phyloP scores from a whole-genome alignment of 2,888 invertebrate genomes.

The Drosophila fulvimacula region DNA sequence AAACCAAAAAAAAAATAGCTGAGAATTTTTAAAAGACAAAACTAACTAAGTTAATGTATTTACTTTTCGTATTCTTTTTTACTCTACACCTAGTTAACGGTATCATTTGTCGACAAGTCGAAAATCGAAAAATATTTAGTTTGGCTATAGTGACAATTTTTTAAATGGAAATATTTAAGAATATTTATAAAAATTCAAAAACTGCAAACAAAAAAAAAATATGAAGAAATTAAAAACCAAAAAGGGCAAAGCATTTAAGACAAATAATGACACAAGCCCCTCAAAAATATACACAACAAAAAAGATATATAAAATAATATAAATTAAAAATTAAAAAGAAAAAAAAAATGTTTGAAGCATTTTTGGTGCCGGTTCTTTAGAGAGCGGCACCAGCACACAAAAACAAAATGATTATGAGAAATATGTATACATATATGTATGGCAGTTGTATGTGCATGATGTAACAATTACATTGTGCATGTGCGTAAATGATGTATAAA shows the following conservation, averaged over 20 bases:
- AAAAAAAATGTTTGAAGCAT: slow-evolving; percentile 75
- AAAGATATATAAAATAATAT: slow-evolving; percentile 7
- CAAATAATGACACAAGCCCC: slow-evolving; percentile 66
- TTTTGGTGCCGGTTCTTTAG: slow-evolving; percentile 71
- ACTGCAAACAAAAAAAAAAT: slow-evolving; percentile 29
- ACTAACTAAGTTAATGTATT: slow-evolving; percentile 53
- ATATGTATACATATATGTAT: slow-evolving; percentile 50
- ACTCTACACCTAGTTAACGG: slow-evolving; percentile 68
- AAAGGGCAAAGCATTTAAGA: slow-evolving; percentile 74
- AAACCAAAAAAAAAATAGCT: slow-evolving; percentile 38
- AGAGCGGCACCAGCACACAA: slow-evolving; percentile 69
- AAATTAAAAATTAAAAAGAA: slow-evolving; percentile 16
- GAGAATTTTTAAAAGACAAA: slow-evolving; percentile 50
- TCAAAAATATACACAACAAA: slow-evolving; percentile 28
- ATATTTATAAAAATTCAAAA: slow-evolving; percentile 39
- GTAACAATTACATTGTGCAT: slow-evolving; percentile 70
- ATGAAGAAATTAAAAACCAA: slow-evolving; percentile 5
- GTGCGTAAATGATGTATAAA: slow-evolving; percentile 62
- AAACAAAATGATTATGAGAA: slow-evolving; percentile 12
- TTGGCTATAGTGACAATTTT: slow-evolving; percentile 56
- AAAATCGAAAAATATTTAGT: slow-evolving; percentile 52
- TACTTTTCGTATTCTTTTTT: slow-evolving; percentile 76
- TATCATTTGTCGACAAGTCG: slow-evolving; percentile 55
- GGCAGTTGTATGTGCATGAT: slow-evolving; percentile 58
- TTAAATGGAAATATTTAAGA: slow-evolving; percentile 52